Conservation (phyloP, 2,797 vertebrate species). For the Ispidina lecontei region DNA sequence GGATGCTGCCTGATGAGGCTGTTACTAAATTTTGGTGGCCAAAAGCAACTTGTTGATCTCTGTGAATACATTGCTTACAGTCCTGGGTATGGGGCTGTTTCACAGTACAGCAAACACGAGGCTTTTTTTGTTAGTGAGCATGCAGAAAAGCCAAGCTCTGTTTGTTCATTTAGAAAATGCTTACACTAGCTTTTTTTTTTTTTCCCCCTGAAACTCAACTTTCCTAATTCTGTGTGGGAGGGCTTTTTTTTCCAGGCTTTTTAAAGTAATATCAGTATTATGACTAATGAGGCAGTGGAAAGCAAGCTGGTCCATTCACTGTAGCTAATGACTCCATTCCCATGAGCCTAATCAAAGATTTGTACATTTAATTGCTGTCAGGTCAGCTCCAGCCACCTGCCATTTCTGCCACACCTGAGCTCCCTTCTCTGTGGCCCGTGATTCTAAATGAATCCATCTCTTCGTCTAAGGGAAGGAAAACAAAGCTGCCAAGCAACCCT, state of each 20-base stretch:
- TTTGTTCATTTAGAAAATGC: constrained; percentile 71
- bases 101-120: constrained; percentile 43
- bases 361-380: constrained; percentile 95
- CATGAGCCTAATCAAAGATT: constrained; percentile 92
- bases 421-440: constrained; percentile 73
- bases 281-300: constrained; percentile 83
- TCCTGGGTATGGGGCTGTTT: background rate
- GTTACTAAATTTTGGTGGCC: constrained; percentile 34
- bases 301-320: constrained; percentile 82
- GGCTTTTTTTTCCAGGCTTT: constrained; percentile 69
- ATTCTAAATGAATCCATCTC: constrained; percentile 87
- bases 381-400: constrained; percentile 92
- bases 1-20: background rate
- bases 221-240: constrained; percentile 58
- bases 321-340: constrained; percentile 90
- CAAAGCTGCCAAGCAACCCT: constrained; percentile 87
- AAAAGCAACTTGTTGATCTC: constrained; percentile 61
- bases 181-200: constrained; percentile 60
- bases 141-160: constrained; percentile 42
- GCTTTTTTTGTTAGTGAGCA: constrained; percentile 27
- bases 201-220: constrained; percentile 59
- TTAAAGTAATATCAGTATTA: constrained; percentile 77
- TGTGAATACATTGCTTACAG: background rate
- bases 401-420: constrained; percentile 87
- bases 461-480: constrained; percentile 81